Conservation (phyloP, 2,797 vertebrate species). For the Chaenodraco wilsoni region DNA sequence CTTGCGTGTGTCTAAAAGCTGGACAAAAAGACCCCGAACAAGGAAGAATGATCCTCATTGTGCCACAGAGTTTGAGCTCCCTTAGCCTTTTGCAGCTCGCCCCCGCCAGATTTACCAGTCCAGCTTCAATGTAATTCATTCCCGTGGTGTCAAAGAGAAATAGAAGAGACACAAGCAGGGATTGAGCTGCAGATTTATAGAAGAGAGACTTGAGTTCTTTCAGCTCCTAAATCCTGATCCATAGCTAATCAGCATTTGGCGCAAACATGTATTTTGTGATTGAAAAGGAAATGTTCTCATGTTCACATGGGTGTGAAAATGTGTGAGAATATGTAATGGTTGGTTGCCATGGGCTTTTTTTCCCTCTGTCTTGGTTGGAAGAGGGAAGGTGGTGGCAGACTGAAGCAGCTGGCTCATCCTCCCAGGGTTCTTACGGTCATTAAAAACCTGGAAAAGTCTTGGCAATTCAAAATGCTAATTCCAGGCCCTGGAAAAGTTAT, state of each 20-base stretch:
- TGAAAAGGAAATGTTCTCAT: constrained; percentile 34
- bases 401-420: constrained; percentile 51
- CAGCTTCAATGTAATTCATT: constrained; percentile 61
- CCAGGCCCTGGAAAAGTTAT: too few relatives aligned
- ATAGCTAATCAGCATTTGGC: constrained; percentile 66
- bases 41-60: constrained; percentile 64
- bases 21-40: constrained; percentile 24
- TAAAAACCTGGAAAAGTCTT: too few relatives aligned
- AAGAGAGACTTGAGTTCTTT: constrained; percentile 37
- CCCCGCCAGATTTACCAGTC: constrained; percentile 48
- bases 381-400: constrained; percentile 41
- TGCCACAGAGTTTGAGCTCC: constrained; percentile 48
- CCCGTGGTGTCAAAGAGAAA: constrained; percentile 47
- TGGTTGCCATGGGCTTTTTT: constrained; percentile 10
- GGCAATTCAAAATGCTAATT: too few relatives aligned
- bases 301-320: constrained; percentile 42
- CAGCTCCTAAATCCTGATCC: constrained; percentile 52
- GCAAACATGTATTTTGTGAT: constrained; percentile 47
- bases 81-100: constrained; percentile 43
- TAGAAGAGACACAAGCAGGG: constrained; percentile 46
- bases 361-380: constrained; percentile 36
- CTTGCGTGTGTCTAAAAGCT: constrained; percentile 35
- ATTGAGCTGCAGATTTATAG: constrained; percentile 54
- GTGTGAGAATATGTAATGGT: constrained; percentile 33
- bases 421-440: too few relatives aligned